phyloP scores from a whole-genome alignment of 2,888 invertebrate genomes.

The Leptogaster cylindrica region DNA sequence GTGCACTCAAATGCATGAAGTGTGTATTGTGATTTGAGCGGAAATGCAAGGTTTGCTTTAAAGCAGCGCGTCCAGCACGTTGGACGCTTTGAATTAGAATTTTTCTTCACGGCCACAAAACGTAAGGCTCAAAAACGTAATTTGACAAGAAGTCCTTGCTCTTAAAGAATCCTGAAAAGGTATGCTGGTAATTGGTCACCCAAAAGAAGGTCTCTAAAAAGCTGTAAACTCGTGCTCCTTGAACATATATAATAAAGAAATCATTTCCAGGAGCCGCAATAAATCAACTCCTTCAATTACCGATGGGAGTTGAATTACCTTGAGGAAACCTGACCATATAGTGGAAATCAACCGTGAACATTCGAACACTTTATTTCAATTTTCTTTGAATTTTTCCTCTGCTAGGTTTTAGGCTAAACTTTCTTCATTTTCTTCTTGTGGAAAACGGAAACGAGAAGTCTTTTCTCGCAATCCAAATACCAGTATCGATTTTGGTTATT shows the following conservation, averaged over 20 bases:
- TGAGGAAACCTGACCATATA: neutral
- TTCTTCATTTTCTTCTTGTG: neutral
- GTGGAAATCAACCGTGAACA: constrained; percentile 20
- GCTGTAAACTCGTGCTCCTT: neutral
- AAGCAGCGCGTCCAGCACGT: too few species aligned
- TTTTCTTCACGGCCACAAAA: too few species aligned
- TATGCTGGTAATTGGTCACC: neutral
- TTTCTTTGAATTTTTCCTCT: neutral
- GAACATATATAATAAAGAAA: constrained; percentile 27
- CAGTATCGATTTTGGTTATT: constrained; percentile 21
- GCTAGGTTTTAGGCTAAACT: too few species aligned
- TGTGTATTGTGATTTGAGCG: too few species aligned
- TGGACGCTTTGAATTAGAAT: too few species aligned
- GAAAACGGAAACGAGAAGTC: neutral
- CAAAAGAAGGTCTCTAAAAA: neutral
- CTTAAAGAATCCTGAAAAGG: too few species aligned
- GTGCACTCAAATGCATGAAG: too few species aligned
- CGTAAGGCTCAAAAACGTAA: too few species aligned
- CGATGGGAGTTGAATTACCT: neutral
- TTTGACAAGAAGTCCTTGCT: too few species aligned
- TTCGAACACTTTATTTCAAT: constrained; percentile 21
- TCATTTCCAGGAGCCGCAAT: constrained; percentile 23
- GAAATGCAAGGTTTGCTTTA: too few species aligned
- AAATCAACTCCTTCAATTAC: constrained; percentile 21
- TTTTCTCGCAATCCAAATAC: constrained; percentile 6